Conservation (phyloP, 2,888 invertebrate genomes). For the Tenthredo mesomela region DNA sequence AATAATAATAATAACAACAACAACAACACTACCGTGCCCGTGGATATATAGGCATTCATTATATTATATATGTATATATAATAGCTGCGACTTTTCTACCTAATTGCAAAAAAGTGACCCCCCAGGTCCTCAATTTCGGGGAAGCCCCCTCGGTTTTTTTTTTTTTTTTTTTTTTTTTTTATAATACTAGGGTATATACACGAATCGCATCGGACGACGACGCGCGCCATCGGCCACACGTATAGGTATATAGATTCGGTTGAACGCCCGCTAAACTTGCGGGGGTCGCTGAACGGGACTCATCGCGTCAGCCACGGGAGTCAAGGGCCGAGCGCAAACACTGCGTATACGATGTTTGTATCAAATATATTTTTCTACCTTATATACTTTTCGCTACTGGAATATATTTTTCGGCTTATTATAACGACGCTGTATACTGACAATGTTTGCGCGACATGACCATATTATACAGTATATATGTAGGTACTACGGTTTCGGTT, state of each 20-base stretch:
- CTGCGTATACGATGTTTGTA: not conserved
- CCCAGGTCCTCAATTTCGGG: conserved; percentile 13
- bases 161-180: not conserved
- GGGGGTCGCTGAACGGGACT: conserved; percentile 51
- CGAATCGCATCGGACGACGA: conserved; percentile 41
- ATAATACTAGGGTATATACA: no score
- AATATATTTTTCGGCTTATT: not conserved
- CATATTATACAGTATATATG: not conserved
- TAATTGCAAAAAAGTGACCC: conserved; percentile 21
- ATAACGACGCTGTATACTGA: not conserved
- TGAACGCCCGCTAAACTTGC: conserved; percentile 45
- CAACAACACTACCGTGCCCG: not conserved
- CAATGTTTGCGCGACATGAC: no score
- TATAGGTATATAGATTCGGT: conserved; percentile 41
- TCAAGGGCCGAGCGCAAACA: conserved; percentile 32
- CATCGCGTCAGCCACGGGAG: conserved; percentile 59
- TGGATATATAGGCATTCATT: not conserved
- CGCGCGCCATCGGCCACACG: conserved; percentile 41
- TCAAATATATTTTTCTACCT: conserved; percentile 10
- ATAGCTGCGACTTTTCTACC: conserved; percentile 1
- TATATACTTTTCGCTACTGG: conserved; percentile 1
- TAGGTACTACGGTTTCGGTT: not conserved
- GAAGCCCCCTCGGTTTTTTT: not conserved
- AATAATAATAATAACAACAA: not conserved
- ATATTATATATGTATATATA: not conserved